Evolutionary conservation across 1,140 invertebrate species (phyloP), one percentile per base, ranked within the genome.

Genomic region (Lineus longissimus): DNA sequence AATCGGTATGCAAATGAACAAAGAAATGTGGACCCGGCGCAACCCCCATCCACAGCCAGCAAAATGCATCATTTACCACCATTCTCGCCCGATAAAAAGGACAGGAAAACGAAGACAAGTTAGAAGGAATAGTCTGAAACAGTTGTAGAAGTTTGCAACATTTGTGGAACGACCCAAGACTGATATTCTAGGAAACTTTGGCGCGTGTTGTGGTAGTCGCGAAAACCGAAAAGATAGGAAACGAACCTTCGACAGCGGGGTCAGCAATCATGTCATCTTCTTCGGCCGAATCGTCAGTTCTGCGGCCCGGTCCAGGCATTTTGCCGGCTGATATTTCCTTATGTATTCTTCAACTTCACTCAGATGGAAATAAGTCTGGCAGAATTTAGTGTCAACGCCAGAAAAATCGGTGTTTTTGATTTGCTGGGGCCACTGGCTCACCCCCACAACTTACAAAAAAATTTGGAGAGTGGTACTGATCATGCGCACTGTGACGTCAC

Each of bases 401-500:
- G 22, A 61, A 30, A 47, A 17, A 25, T 29, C 19, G n/a, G 29
- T 31, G 33, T 27, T 22, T 55, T 36, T 36, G 33, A 36, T 15
- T 2, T 54, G 17, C 22, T 33, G 30, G 29, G 2, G 9, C 19
- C 1, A n/a, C 11, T 41, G 6, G 2, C 0, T 51, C 23, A 9
- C 25, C 43, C 45, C 17, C 60, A 22, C 11, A 33, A 25, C 29
- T 55, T 55, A 29, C 17, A 19, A 29, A 47, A 54, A 62, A 63
- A 45, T 29, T 40, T 55, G 43, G 27, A 22, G 36, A 33, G 36
- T 22, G n/a, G 33, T 43, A 64, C 64, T 69, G 70, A 70, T 65
- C 72, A 73, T 73, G 72, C 72, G 72, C 70, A 65, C 63, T 62
- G 59, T 73, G 72, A 73, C 72, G 72, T 73, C 72, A 73, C 58